Conservation (phyloP, 2,113 vertebrate genomes). For the Oreotrochilus melanogaster region DNA sequence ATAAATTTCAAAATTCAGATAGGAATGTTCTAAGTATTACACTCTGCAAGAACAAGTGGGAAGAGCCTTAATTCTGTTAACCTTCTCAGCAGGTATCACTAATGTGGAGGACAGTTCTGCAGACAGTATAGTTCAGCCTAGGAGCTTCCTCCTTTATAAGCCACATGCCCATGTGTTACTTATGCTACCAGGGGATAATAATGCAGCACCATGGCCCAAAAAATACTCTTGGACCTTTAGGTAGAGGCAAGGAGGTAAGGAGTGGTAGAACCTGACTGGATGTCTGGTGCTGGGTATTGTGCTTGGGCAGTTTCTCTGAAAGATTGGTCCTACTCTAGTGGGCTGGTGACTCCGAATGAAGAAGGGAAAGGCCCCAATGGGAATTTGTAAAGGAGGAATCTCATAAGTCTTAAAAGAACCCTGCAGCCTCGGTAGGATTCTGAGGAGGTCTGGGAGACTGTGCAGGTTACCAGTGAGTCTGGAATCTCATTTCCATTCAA, state of each 20-base stretch:
- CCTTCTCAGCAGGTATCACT: neutral
- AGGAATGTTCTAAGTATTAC: neutral
- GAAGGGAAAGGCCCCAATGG: neutral
- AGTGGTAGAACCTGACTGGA: accelerated
- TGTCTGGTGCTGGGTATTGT: neutral
- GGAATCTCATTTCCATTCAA: neutral
- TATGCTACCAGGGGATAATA: accelerated
- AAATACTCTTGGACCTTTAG: neutral
- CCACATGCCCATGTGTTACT: neutral
- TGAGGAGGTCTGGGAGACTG: neutral
- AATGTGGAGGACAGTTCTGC: neutral
- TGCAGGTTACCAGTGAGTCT: neutral
- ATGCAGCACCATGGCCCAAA: no score
- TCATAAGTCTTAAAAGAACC: neutral
- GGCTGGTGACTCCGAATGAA: neutral
- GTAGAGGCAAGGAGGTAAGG: neutral
- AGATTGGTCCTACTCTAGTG: neutral
- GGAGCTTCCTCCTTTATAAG: neutral
- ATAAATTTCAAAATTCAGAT: neutral
- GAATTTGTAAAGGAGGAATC: neutral
- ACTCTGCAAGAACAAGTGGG: neutral
- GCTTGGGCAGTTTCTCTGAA: neutral
- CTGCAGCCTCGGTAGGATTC: accelerated
- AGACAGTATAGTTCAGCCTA: accelerated
- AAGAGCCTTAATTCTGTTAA: neutral